These are phyloP conservation scores for Lemur catta DNA, from an alignment of 2,797 vertebrate species.

Conservation along the genomic window DNA sequence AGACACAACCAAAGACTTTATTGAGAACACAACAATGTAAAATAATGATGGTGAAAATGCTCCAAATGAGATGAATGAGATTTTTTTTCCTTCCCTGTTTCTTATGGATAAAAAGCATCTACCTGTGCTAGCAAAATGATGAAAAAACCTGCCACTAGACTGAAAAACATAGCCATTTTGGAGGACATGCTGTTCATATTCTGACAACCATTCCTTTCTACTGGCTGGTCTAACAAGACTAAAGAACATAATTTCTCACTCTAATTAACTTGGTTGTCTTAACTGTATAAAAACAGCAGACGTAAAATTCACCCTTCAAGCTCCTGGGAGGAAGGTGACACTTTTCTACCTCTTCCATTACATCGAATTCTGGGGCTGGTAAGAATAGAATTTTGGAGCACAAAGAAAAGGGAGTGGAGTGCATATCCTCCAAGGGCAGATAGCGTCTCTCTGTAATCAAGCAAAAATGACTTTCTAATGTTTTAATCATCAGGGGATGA, in stretches of 20 bases:
- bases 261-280: background rate
- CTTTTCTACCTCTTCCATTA: background rate
- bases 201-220: background rate
- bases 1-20: constrained; percentile 19
- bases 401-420: background rate
- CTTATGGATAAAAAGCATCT: background rate
- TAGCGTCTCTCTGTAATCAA: background rate
- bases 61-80: background rate
- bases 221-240: background rate
- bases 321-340: background rate
- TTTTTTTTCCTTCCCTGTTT: background rate
- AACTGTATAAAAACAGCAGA: background rate
- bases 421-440: fast-evolving
- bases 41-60: background rate
- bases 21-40: constrained; percentile 16
- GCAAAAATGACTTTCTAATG: background rate
- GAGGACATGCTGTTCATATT: background rate
- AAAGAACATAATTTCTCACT: background rate
- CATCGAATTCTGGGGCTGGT: background rate
- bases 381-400: background rate
- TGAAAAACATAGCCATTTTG: background rate
- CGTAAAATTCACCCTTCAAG: background rate
- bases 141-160: background rate
- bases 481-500: background rate
- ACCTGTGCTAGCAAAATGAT: background rate